Base-by-base conservation (phyloP, 2,113 vertebrate species). In the Toxotes jaculatrix region DNA sequence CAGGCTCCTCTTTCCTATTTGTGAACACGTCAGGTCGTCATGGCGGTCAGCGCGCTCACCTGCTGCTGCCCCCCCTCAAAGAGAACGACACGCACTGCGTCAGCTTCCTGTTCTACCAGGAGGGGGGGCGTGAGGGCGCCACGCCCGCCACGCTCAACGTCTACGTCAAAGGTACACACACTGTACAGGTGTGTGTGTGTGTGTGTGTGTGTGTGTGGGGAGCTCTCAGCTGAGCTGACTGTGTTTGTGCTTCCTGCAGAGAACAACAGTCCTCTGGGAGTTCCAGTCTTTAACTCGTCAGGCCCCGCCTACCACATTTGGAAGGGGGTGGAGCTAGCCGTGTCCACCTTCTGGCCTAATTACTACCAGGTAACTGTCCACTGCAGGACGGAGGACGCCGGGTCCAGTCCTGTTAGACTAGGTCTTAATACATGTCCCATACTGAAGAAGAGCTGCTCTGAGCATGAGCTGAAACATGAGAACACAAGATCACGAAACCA, bases 81-180 rank as follows among this genome's bases (percentile, higher is more conserved):
- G 98, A 99, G 88, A 99, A 99, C 6, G 98, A 99, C 91, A 99
- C 98, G 0, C 98, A 99, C 93, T 99, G 98, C 80, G 95, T 99
- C 65, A 96, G 96, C 86, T 98, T 99, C 93, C 94, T 96, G 93
- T 98, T 97, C 77, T 98, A 97, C 74, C 87, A 96, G 73, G 96
- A 95, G 19, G 97, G 96, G 53, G 97, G 96, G 51, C 96, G 96
- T 23, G 96, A 96, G 85, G 96, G 95, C 2, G 90, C 95, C 38
- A 93, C 89, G 19, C 96, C 97, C 0, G 96, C 96, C 9, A 90
- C 91, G 12, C 93, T 99, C 85, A 97, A 96, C 57, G 92, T 98
- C 78, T 98, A 98, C 4, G 93, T 99, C 53, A 98, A 95, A 83
- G 92, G 93, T 94, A 83, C 34, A 40, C 38, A 7, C 6, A 40